These are phyloP conservation scores for Podotricha telesiphe DNA, from an alignment of 2,888 invertebrate species.

Conservation along the genomic window DNA sequence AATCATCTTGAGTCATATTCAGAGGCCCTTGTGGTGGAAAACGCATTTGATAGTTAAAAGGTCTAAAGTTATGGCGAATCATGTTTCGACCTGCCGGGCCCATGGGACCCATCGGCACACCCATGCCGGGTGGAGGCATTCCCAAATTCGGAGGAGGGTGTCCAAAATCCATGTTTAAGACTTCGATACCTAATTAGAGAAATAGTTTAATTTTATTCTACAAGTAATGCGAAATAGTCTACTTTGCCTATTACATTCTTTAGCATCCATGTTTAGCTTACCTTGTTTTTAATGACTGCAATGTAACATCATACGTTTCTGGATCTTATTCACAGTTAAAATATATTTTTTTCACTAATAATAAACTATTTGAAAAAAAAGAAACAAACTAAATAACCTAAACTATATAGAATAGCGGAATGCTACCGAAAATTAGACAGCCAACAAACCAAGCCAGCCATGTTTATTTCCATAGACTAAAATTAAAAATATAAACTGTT, in stretches of 20 bases:
- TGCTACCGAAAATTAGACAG: slow-evolving; percentile 68
- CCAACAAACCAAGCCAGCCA: slow-evolving; percentile 57
- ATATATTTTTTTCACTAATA: slow-evolving; percentile 28
- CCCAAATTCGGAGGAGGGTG: slow-evolving; percentile 76
- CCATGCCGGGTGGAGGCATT: slow-evolving; percentile 72
- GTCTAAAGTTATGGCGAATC: slow-evolving; percentile 79
- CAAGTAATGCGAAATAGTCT: slow-evolving; percentile 17
- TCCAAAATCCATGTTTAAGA: slow-evolving; percentile 77
- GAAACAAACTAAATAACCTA: slow-evolving; percentile 54
- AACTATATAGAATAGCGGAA: slow-evolving; percentile 54
- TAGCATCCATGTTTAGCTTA: slow-evolving; percentile 53
- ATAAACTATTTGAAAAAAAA: slow-evolving; percentile 34
- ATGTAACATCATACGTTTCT: slow-evolving; percentile 71
- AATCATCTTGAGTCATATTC: slow-evolving; percentile 93
- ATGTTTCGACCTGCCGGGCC: slow-evolving; percentile 71
- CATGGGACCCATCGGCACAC: slow-evolving; percentile 61
- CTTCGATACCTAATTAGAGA: slow-evolving; percentile 78
- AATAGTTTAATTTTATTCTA: slow-evolving; percentile 61
- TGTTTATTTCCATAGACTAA: slow-evolving; percentile 51
- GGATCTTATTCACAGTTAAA: slow-evolving; percentile 50
- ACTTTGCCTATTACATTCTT: slow-evolving; percentile 24
- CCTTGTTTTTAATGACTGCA: slow-evolving; percentile 64
- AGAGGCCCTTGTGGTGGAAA: slow-evolving; percentile 82
- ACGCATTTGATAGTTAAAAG: slow-evolving; percentile 79
- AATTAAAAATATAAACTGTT: slow-evolving; percentile 20